A percentile compares a stretch with the other conserved stretches of the same genome.
These are phyloP conservation scores for Microtus oregoni DNA, from an alignment of 2,113 vertebrate species.

Conservation along the genomic window DNA sequence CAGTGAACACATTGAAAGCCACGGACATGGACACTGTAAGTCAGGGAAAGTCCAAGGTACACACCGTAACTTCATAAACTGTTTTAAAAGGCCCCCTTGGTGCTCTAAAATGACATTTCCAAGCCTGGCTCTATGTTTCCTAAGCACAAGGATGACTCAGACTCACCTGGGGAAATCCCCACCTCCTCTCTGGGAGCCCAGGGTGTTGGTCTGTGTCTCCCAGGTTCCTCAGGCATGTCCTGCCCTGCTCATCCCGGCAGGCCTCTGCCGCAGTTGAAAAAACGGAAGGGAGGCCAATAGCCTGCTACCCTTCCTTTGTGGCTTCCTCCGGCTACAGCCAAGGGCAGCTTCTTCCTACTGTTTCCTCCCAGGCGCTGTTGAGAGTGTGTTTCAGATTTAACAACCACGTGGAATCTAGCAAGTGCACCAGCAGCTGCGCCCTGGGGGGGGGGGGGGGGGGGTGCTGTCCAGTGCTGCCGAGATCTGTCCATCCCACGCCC, in stretches of 20 bases:
- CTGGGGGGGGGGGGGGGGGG: too few species aligned
- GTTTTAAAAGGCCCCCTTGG: not conserved
- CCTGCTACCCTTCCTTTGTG: not conserved
- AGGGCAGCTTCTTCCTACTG: not conserved
- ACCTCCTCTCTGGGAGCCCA: not conserved
- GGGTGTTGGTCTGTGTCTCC: not conserved
- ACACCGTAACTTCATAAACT: not conserved
- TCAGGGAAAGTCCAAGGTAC: not conserved
- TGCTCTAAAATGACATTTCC: not conserved
- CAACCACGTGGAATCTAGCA: not conserved
- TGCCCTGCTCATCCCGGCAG: not conserved
- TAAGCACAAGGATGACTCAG: slow-evolving; percentile 7
- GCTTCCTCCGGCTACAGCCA: not conserved
- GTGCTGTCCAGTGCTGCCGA: not conserved
- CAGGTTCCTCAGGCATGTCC: not conserved
- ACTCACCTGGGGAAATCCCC: not conserved
- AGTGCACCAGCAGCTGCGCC: not conserved
- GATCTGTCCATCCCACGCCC: not conserved
- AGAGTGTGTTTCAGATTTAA: not conserved
- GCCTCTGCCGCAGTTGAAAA: not conserved
- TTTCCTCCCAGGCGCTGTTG: not conserved
- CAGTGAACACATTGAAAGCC: not conserved
- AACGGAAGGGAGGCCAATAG: not conserved
- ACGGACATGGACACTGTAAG: not conserved
- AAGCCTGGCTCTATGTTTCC: not conserved